Evolutionary conservation across 1,140 invertebrate species (phyloP).

Genomic region (Habropoda laboriosa): DNA sequence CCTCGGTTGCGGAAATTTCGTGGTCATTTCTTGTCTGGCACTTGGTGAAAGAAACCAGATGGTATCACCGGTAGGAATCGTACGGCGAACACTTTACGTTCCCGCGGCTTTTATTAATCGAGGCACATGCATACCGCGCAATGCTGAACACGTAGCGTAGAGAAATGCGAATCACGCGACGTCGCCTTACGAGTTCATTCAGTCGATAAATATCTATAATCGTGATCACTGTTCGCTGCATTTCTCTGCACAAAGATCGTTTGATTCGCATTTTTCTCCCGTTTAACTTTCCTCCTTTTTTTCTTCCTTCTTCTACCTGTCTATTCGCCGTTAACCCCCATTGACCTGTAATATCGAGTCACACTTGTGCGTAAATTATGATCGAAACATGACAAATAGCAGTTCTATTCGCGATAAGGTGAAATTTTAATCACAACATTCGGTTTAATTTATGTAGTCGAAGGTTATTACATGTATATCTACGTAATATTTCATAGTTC

Average conservation of each 20-base stretch:
- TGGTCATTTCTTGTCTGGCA: constrained; percentile 9
- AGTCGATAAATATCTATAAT: constrained; percentile 23
- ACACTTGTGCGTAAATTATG: neutral
- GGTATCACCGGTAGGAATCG: constrained; percentile 20
- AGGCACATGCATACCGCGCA: constrained; percentile 7
- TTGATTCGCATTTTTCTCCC: too few species aligned
- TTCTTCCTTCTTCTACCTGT: too few species aligned
- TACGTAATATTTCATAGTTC: too few species aligned
- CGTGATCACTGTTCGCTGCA: neutral
- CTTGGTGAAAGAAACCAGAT: constrained; percentile 18
- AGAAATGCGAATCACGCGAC: constrained; percentile 33
- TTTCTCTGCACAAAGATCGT: too few species aligned
- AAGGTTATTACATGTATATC: too few species aligned
- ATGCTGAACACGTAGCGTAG: constrained; percentile 29
- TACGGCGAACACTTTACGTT: constrained; percentile 9
- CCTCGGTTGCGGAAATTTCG: constrained; percentile 6
- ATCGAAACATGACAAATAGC: neutral
- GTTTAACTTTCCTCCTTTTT: neutral
- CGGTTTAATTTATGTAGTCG: too few species aligned
- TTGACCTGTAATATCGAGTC: neutral
- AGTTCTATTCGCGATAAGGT: neutral
- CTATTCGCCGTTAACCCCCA: neutral
- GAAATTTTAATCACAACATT: too few species aligned
- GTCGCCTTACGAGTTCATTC: constrained; percentile 26
- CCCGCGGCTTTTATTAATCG: constrained; percentile 36